Evolutionary conservation across 2,797 vertebrate species (phyloP), one percentile per base, ranked within the genome.

Genomic region (Percopsis omiscomaycus): DNA sequence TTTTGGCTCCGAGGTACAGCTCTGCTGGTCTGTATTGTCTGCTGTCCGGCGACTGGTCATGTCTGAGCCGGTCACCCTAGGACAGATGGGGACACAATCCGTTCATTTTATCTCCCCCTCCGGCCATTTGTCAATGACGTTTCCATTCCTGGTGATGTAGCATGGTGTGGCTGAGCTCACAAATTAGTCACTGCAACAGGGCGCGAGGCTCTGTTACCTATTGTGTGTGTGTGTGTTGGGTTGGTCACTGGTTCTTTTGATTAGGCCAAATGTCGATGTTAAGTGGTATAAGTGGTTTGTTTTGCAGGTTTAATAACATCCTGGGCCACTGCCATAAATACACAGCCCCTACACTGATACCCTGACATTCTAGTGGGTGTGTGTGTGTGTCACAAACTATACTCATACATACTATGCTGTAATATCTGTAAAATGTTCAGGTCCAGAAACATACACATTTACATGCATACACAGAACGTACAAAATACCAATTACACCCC

Each of bases 81-180:
- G n/a, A 42, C 55, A 57, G 14, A 45, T 37, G 32, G 32, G 42
- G 55, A 10, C 37, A 46, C 16, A 58, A 15, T 3, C 4, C 22
- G 22, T 22, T 12, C 28, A 15, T 1, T 42, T 61, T 12, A 9
- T 53, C 54, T 30, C 3, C 48, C 48, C 59, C 56, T 73, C 10
- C 46, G 58, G 61, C 37, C 68, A 44, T 77, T 58, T 58, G 10
- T 49, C 59, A 71, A 28, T 55, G 51, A 68, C 68, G 71, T 65
- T 73, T 78, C 70, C 69, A 53, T 64, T 57, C 27, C 61, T 51
- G 62, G 22, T 70, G 48, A 15, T 28, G 13, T 14, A 49, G 62
- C 15, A 52, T 55, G 4, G 50, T 55, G 27, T 11, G 11, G 42
- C 44, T 47, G 57, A 30, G 44, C 15, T n/a, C 22, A 52, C 30